Evolutionary conservation across 2,113 vertebrate genomes (phyloP), one percentile per base, ranked within the genome.

Genomic region (Microtus ochrogaster): DNA sequence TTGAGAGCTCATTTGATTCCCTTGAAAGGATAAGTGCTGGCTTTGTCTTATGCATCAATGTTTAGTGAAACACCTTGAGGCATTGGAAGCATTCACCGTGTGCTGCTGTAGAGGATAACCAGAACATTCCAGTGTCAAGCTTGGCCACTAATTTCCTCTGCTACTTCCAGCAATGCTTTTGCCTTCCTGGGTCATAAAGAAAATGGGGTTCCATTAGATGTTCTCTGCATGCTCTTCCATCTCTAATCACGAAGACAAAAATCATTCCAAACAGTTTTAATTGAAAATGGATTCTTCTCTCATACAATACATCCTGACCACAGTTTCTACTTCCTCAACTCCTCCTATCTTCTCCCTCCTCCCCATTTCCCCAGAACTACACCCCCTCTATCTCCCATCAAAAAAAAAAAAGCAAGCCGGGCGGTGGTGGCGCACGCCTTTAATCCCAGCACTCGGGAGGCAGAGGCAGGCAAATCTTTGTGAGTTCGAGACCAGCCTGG

Each of bases 181-280:
- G 85, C 68, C 93, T 96, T 95, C 95, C 61, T 91, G 65, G 28
- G 41, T 92, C 81, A 92, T 84, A 7, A 94, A 79, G 41, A 65
- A 44, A 84, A 24, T 86, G 2, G 0, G 19, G 5, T 66, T 92
- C 24, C 16, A 89, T 86, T 66, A 92, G 13, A 90, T 89, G 63
- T 87, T 74, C 76, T 90, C 52, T 82, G 87, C 68, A 16, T 88
- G 26, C 4, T 77, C 76, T 94, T 95, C 47, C 17, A n/a, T 88
- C 36, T 73, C 85, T 72, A 55, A 87, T 87, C 33, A 47, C 17
- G 6, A 52, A 9, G 55, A 30, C 19, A 87, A 73, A 55, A 6
- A 19, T 72, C 68, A 55, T 55, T 88, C 66, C 22, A 72, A 16
- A 72, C 17, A 39, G 41, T 65, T 63, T 84, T 44, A 41, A 39